Evolutionary conservation across 2,888 invertebrate genomes (phyloP).

Genomic region (Elaeidobius kamerunicus): DNA sequence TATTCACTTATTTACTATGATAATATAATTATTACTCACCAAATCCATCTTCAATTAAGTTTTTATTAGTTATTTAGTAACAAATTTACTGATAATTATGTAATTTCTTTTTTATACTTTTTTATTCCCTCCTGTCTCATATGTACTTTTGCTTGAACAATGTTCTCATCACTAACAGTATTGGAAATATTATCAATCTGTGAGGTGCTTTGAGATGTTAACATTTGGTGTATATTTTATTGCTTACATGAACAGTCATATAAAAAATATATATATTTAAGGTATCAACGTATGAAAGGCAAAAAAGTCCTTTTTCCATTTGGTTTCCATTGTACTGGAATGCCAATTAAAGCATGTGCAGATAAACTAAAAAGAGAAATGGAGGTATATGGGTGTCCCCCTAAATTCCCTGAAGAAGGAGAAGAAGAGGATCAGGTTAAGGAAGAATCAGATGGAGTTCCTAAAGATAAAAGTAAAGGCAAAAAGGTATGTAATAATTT

Average conservation of each 20-base stretch:
- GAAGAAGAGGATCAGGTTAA: conserved; percentile 50
- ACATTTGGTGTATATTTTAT: background rate
- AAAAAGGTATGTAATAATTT: conserved; percentile 61
- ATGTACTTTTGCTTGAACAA: too few relatives aligned
- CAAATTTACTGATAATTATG: too few relatives aligned
- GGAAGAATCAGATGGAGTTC: conserved; percentile 57
- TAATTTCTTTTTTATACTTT: too few relatives aligned
- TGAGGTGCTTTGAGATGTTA: background rate
- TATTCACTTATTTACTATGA: too few relatives aligned
- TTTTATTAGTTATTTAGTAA: too few relatives aligned
- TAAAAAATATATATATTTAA: conserved; percentile 37
- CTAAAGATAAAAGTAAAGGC: conserved; percentile 86
- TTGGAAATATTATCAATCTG: too few relatives aligned
- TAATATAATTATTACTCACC: too few relatives aligned
- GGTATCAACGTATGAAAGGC: conserved; percentile 90
- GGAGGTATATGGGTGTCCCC: conserved; percentile 88
- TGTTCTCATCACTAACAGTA: too few relatives aligned
- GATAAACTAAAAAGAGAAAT: conserved; percentile 96
- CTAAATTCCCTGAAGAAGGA: conserved; percentile 73
- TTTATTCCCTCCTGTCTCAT: too few relatives aligned
- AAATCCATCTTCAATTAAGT: too few relatives aligned
- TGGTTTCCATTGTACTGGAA: conserved; percentile 98
- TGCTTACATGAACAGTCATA: background rate
- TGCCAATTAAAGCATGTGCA: conserved; percentile 99
- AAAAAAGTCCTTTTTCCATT: conserved; percentile 93